Evolutionary conservation across 2,797 vertebrate genomes (phyloP).

Genomic region (Argya squamiceps): DNA sequence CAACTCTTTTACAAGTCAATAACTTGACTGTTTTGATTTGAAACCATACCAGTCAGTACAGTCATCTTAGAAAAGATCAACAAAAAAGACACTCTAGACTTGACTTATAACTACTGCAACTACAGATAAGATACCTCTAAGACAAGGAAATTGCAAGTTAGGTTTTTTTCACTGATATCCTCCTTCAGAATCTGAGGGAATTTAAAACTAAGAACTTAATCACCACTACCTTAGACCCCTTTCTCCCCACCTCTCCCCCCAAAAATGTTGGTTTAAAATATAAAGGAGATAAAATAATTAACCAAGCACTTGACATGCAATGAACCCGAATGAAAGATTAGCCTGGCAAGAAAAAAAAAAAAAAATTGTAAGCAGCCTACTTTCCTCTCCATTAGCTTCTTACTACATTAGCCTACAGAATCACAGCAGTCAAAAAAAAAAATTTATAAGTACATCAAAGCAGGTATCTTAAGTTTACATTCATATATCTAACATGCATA

Average conservation of each 20-base stretch:
- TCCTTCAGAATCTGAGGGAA: neutral
- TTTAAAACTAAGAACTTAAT: neutral
- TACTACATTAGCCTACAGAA: neutral
- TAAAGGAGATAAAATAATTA: neutral
- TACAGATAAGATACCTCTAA: neutral
- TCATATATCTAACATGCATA: neutral
- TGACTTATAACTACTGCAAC: neutral
- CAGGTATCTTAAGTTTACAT: neutral
- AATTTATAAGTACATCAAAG: neutral
- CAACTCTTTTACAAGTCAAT: neutral
- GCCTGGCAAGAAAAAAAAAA: neutral
- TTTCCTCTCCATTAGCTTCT: neutral
- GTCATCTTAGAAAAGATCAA: slow-evolving; percentile 1
- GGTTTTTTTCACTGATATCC: neutral
- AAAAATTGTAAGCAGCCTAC: neutral
- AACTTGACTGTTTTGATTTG: neutral
- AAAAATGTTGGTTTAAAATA: neutral
- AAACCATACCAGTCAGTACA: neutral
- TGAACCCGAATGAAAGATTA: neutral
- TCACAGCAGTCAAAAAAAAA: neutral
- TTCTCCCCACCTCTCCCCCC: accelerated
- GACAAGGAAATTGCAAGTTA: neutral
- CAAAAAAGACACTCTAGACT: neutral
- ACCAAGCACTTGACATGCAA: neutral
- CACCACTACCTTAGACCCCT: neutral